phyloP scores from a whole-genome alignment of 1,140 invertebrate species.

The Apocrypta bakeri region DNA sequence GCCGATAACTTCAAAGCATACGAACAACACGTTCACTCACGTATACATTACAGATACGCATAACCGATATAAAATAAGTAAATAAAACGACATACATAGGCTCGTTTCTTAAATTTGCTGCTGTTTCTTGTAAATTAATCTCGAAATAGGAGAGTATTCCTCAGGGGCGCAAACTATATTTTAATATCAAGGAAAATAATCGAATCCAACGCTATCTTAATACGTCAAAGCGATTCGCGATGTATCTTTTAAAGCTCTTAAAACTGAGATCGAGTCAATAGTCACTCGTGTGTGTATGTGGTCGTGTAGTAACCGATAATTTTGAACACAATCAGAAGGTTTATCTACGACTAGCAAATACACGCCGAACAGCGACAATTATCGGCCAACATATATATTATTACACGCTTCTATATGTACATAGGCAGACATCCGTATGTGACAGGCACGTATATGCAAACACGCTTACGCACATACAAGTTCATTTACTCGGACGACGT shows the following conservation, averaged over 20 bases:
- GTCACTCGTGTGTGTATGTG: neutral
- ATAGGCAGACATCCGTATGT: neutral
- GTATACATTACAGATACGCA: neutral
- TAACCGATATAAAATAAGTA: neutral
- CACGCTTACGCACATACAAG: neutral
- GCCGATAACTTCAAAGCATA: neutral
- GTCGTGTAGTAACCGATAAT: neutral
- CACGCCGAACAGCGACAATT: constrained; percentile 7
- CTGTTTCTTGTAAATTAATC: neutral
- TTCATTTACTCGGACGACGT: too few species aligned
- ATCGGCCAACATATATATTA: neutral
- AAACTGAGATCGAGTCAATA: constrained; percentile 13
- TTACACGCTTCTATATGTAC: neutral
- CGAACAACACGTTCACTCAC: too few species aligned
- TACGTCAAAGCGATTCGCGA: neutral
- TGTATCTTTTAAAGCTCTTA: neutral
- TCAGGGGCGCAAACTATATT: neutral
- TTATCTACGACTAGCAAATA: constrained; percentile 19
- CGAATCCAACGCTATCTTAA: neutral
- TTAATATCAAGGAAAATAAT: neutral
- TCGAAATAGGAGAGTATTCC: neutral
- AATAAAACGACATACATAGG: neutral
- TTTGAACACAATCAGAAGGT: neutral
- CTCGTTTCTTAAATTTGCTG: too few species aligned
- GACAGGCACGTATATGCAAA: neutral